Evolutionary conservation across 2,888 invertebrate species (phyloP), one percentile per base, ranked within the genome.

Genomic region (Bombylius discolor): DNA sequence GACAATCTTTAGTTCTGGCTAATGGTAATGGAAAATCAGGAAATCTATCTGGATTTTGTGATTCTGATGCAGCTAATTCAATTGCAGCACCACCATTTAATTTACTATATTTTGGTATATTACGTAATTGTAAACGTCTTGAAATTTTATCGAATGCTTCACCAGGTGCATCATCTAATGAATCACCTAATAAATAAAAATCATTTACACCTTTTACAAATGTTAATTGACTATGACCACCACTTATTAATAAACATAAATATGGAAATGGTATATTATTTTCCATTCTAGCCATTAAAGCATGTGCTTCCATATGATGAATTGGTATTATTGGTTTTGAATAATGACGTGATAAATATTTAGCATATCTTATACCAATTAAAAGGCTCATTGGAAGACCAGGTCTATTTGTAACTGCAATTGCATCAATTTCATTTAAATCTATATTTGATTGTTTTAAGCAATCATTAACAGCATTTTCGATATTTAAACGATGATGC

Each of bases 301-400:
- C 95, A 78, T 99, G 99, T 3, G 99, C 98, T 78, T 97, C 88
- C 99, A 99, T 99, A 66, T 99, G 99, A 77, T 99, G 98, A 58
- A 99, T 85, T 0, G 98, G 95, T 68, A 99, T 89, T 60, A 98
- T 76, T 0, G 94, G 93, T 70, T 87, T 90, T 0, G 78, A 74
- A 60, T 81, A 76, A 53, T 76, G 74, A 62, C 76, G 78, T 31
- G 86, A 82, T 51, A 95, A 71, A 66, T 85, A 79, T 66, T 85
- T 89, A 1, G 89, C 92, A 80, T 90, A 90, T 61, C 83, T 82
- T 48, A 85, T 76, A 44, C 97, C 97, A 59, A 96, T 83, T 58
- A 77, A 62, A 54, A 98, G 76, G 56, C 92, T 92, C 54, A 88
- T 66, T 0, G 83, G 73, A 60, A 95, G 72, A n/a, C 94, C 87